Conservation (phyloP, 2,113 vertebrate species). For the Australoheros scitulus region DNA sequence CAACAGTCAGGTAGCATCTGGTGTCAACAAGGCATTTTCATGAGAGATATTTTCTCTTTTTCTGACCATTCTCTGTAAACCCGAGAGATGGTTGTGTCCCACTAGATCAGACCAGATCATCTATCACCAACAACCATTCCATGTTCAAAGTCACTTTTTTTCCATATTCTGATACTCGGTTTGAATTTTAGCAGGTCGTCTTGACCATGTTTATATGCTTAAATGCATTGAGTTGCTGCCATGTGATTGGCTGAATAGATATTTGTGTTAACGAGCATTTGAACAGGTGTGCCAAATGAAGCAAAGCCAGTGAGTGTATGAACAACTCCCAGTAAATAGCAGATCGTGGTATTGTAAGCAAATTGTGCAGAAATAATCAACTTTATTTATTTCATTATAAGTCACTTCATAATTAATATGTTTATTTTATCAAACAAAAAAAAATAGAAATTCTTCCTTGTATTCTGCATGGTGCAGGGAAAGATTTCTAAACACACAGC, state of each 20-base stretch:
- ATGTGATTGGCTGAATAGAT: not conserved
- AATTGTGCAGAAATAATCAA: not conserved
- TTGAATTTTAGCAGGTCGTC: not conserved
- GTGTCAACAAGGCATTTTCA: not conserved
- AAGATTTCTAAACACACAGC: not conserved
- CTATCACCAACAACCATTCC: too few species aligned
- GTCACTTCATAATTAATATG: not conserved
- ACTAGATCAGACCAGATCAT: too few species aligned
- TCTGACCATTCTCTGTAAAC: too few species aligned
- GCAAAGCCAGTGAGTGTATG: not conserved
- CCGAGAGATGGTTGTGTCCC: too few species aligned
- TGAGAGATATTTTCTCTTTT: too few species aligned
- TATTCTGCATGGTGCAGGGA: not conserved
- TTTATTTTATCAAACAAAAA: not conserved
- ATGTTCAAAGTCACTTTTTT: fast-evolving
- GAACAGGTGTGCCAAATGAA: not conserved
- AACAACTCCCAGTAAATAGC: not conserved
- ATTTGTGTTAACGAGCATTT: not conserved
- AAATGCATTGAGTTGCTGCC: not conserved
- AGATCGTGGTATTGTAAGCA: not conserved
- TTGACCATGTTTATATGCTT: not conserved
- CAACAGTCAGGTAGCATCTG: not conserved
- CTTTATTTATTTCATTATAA: not conserved
- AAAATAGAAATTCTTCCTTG: not conserved
- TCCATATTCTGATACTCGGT: fast-evolving